These are phyloP conservation scores for Gobio gobio DNA, from an alignment of 2,113 vertebrate species.

Conservation along the genomic window DNA sequence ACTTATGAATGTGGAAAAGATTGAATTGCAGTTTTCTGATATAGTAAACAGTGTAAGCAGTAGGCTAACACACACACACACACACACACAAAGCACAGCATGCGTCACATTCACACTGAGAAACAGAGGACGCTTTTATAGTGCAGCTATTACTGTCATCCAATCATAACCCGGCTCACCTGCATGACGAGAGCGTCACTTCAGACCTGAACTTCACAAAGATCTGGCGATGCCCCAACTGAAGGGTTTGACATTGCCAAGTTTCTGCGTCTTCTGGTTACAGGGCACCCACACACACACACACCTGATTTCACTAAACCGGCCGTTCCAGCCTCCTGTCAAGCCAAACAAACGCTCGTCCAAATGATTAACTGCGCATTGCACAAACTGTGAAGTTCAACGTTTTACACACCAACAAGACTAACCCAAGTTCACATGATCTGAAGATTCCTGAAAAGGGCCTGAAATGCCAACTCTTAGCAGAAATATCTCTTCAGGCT, in stretches of 20 bases:
- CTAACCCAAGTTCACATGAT: not conserved
- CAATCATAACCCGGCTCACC: constrained; percentile 63
- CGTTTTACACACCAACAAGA: not conserved
- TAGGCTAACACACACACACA: not conserved
- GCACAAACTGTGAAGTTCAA: not conserved
- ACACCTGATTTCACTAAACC: constrained; percentile 32
- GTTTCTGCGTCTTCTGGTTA: constrained; percentile 52
- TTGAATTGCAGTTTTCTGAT: too few species aligned
- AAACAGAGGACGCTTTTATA: constrained; percentile 50
- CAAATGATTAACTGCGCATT: not conserved
- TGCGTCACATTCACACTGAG: constrained; percentile 8
- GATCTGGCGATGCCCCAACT: constrained; percentile 58
- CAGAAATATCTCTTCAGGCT: constrained; percentile 55
- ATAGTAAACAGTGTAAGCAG: too few species aligned
- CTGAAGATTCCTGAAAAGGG: not conserved
- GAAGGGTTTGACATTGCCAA: constrained; percentile 52
- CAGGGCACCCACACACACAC: constrained; percentile 15
- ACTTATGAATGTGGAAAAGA: not conserved
- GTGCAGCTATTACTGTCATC: constrained; percentile 55
- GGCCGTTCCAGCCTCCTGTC: not conserved
- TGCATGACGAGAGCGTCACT: constrained; percentile 57
- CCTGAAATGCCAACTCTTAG: too few species aligned
- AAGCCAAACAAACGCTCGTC: not conserved
- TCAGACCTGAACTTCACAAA: constrained; percentile 11
- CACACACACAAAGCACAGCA: not conserved